Evolutionary conservation across 2,113 vertebrate genomes (phyloP).

Genomic region (Melanerpes formicivorus): DNA sequence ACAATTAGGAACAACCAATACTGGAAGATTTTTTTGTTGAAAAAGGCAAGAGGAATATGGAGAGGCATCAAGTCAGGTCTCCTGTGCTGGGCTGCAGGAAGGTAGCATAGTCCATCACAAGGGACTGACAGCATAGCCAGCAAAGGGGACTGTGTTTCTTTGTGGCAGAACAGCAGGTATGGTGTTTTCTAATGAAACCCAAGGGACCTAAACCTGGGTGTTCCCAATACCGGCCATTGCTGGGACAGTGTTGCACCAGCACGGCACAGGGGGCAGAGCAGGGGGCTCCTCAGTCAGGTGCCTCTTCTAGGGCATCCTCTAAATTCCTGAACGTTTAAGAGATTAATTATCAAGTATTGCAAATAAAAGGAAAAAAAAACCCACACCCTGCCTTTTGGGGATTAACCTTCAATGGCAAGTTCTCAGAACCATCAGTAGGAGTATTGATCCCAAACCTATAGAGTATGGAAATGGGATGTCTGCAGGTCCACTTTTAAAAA

Average conservation of each 20-base stretch:
- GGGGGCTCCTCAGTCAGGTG: not conserved
- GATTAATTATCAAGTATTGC: not conserved
- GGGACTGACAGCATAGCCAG: not conserved
- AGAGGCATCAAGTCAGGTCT: not conserved
- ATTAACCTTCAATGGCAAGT: not conserved
- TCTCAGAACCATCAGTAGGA: not conserved
- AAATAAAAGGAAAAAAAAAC: not conserved
- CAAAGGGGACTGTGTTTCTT: not conserved
- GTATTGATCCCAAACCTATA: not conserved
- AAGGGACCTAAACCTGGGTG: not conserved
- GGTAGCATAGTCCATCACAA: not conserved
- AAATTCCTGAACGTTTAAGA: not conserved
- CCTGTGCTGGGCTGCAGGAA: not conserved
- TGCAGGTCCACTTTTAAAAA: not conserved
- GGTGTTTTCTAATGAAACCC: not conserved
- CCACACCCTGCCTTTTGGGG: not conserved
- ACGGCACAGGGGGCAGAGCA: accelerated
- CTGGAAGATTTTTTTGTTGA: not conserved
- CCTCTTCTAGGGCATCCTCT: not conserved
- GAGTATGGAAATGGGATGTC: not conserved
- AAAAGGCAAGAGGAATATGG: not conserved
- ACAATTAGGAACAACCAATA: not conserved
- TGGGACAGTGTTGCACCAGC: not conserved
- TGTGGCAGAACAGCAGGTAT: accelerated
- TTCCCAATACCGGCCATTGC: not conserved